Base-by-base conservation (phyloP, 1,140 invertebrate species). In the Orchestia grillus region DNA sequence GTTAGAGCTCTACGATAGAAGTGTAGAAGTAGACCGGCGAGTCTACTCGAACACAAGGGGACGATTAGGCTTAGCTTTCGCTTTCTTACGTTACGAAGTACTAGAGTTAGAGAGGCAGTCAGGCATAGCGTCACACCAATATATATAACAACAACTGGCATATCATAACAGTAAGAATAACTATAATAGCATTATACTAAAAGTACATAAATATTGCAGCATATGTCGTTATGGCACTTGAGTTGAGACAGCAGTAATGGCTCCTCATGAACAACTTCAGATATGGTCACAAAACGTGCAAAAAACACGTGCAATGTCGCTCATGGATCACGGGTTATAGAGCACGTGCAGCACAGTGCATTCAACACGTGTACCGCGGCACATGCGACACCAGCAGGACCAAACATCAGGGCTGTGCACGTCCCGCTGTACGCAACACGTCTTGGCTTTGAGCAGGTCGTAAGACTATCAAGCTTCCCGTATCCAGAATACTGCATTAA, bases 171-270 rank as follows among this genome's bases (percentile, higher is more conserved):
- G 44, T 94, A 45, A 94, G 92, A 94, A 44, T 94, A 94, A 94
- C 44, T 94, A 45, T 45, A 45, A 45, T 94, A 45, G 41, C 11
- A 94, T 47, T 94, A n/a, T n/a, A 94, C 44, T 94, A 94, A 47
- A 94, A n/a, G 44, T 94, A 94, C 40, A 94, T 94, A 94, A 94
- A 94, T 94, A 94, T 94, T 94, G 92, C 40, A 94, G 92, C 43
- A 47, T 94, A 94, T 45, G 92, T 15, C 11, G 15, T 94, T 94
- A 94, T 94, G 92, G 92, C 92, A 94, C 92, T 44, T 94, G 92
- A 94, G 92, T 94, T 94, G 92, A 94, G 92, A 94, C 47, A 45
- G 44, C 92, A 16, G 92, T 45, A 94, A 16, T 45, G 40, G 44
- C 36, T 94, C 40, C 92, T 47, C 44, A 36, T 77, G 62, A 77